A percentile compares a stretch with the other conserved stretches of the same genome.
These are phyloP conservation scores for Delia radicum DNA, from an alignment of 1,140 invertebrate genomes.

Conservation along the genomic window DNA sequence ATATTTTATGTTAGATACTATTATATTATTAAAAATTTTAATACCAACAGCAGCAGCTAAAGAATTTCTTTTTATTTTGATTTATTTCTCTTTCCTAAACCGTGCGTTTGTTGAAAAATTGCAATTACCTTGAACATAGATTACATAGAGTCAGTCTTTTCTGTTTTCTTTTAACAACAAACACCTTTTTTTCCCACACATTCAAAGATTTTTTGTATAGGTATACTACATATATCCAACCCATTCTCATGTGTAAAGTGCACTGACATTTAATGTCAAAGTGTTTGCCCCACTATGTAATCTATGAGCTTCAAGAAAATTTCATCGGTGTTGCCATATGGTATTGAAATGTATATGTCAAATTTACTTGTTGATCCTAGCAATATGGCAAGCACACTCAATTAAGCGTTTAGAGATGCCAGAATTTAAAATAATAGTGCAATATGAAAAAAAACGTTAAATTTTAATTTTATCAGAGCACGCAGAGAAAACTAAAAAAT, in stretches of 20 bases:
- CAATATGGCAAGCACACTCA: not conserved
- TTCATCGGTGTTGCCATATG: not conserved
- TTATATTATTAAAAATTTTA: not conserved
- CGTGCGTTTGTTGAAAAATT: not conserved
- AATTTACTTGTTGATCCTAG: not conserved
- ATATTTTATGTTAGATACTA: not conserved
- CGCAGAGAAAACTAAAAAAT: too few relatives aligned
- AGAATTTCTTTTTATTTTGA: not conserved
- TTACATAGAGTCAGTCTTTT: too few relatives aligned
- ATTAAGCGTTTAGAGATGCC: not conserved
- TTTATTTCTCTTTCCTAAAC: not conserved
- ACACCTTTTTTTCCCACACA: too few relatives aligned
- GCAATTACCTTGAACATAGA: not conserved
- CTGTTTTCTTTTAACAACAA: too few relatives aligned
- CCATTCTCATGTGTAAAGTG: not conserved
- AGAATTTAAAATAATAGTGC: not conserved
- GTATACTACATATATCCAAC: too few relatives aligned
- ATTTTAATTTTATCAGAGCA: too few relatives aligned
- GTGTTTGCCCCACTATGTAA: too few relatives aligned
- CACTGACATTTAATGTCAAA: too few relatives aligned
- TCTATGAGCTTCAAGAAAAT: too few relatives aligned
- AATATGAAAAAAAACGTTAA: not conserved
- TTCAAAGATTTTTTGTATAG: too few relatives aligned
- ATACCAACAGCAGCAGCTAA: not conserved
- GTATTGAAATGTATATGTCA: not conserved